Evolutionary conservation across 2,888 invertebrate species (phyloP).

Genomic region (Watsonalla cultraria): DNA sequence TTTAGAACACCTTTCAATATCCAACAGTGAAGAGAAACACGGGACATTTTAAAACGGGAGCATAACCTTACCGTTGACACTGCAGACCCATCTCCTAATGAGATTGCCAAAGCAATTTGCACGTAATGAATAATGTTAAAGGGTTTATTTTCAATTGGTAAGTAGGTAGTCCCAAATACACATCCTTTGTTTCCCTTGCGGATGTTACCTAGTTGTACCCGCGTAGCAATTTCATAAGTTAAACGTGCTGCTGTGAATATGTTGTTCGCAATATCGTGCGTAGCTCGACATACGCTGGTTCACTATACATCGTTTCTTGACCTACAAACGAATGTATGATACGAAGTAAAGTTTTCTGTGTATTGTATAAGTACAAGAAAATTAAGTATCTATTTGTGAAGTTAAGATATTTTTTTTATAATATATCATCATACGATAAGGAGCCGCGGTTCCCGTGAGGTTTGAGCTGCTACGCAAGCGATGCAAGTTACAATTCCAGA

Average conservation of each 20-base stretch:
- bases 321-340: background rate
- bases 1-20: background rate
- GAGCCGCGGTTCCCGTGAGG: too few relatives aligned
- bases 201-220: slow-evolving; percentile 37
- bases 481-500: too few relatives aligned
- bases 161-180: slow-evolving; percentile 18
- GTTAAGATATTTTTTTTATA: too few relatives aligned
- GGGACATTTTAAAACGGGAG: background rate
- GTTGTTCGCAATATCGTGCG: slow-evolving; percentile 21
- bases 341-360: background rate
- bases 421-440: too few relatives aligned
- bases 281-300: slow-evolving; percentile 22
- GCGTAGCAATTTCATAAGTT: slow-evolving; percentile 55
- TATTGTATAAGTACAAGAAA: too few relatives aligned
- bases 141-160: slow-evolving; percentile 40
- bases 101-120: slow-evolving; percentile 31
- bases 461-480: too few relatives aligned
- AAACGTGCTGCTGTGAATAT: slow-evolving; percentile 33
- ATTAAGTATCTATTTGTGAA: too few relatives aligned
- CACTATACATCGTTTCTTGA: slow-evolving; percentile 4
- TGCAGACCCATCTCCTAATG: slow-evolving; percentile 4
- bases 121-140: slow-evolving; percentile 39
- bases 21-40: background rate
- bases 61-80: slow-evolving; percentile 1
- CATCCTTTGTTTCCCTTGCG: slow-evolving; percentile 32